A percentile compares a stretch with the other conserved stretches of the same genome.
Conservation (phyloP, 2,888 invertebrate genomes). For the Plagiodera versicolora region DNA sequence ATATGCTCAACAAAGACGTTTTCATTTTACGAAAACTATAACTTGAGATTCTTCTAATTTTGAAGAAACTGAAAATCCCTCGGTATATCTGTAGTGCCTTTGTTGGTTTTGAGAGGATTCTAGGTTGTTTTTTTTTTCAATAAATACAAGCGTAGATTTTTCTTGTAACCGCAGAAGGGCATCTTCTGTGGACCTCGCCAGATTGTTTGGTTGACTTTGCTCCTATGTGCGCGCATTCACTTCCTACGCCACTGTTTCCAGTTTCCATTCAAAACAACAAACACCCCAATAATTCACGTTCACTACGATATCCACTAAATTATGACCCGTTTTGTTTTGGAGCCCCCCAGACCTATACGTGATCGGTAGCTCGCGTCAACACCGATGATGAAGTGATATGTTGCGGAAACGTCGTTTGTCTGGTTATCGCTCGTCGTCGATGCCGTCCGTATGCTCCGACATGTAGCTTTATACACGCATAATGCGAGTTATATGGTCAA, state of each 20-base stretch:
- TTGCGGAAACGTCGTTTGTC: conserved; percentile 10
- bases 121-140: too few species aligned
- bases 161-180: too few species aligned
- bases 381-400: conserved; percentile 9
- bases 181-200: too few species aligned
- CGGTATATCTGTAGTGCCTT: too few species aligned
- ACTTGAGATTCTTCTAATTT: too few species aligned
- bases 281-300: neutral
- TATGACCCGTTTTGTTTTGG: neutral
- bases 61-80: too few species aligned
- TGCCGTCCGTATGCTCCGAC: neutral
- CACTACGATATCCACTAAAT: neutral
- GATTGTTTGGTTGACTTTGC: too few species aligned
- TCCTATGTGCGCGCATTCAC: neutral
- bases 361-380: neutral
- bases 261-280: neutral
- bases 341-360: neutral
- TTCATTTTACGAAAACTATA: too few species aligned
- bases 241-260: neutral
- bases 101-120: too few species aligned
- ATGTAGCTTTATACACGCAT: neutral
- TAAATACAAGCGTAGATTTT: too few species aligned
- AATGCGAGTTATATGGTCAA: neutral
- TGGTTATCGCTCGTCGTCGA: neutral
- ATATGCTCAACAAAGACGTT: too few species aligned